Evolutionary conservation across 2,113 vertebrate species (phyloP).

Genomic region (Seriola rivoliana): DNA sequence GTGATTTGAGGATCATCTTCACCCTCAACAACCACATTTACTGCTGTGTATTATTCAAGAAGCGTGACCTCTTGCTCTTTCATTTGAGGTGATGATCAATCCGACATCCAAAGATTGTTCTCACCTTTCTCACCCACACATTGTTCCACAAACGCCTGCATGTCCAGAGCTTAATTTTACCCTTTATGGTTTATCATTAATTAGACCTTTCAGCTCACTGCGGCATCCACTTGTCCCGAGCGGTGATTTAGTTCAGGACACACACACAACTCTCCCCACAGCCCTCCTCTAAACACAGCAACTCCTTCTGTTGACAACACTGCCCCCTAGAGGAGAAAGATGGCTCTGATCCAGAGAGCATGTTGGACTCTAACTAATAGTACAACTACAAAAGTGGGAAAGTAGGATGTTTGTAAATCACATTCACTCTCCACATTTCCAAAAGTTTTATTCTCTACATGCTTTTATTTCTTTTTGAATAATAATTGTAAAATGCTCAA

Average conservation of each 20-base stretch:
- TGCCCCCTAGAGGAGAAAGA: slow-evolving; percentile 74
- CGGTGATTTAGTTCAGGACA: not conserved
- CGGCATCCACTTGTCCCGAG: not conserved
- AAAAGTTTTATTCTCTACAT: no score
- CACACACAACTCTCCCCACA: not conserved
- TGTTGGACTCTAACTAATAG: not conserved
- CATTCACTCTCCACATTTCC: not conserved
- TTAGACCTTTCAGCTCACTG: slow-evolving; percentile 8
- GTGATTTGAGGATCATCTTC: not conserved
- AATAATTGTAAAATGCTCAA: no score
- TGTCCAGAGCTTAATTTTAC: not conserved
- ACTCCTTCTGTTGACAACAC: slow-evolving; percentile 59
- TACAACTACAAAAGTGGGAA: not conserved
- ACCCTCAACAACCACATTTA: not conserved
- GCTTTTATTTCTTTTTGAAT: no score
- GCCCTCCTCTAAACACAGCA: not conserved
- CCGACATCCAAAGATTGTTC: not conserved
- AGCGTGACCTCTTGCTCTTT: not conserved
- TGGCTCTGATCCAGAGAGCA: not conserved
- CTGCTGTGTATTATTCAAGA: not conserved
- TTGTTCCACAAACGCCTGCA: not conserved
- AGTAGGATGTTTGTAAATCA: no score
- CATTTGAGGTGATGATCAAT: not conserved
- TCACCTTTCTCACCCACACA: not conserved
- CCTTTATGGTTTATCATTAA: not conserved